Base-by-base conservation (phyloP, 2,797 vertebrate genomes). In the Melanotaenia pygmaea region DNA sequence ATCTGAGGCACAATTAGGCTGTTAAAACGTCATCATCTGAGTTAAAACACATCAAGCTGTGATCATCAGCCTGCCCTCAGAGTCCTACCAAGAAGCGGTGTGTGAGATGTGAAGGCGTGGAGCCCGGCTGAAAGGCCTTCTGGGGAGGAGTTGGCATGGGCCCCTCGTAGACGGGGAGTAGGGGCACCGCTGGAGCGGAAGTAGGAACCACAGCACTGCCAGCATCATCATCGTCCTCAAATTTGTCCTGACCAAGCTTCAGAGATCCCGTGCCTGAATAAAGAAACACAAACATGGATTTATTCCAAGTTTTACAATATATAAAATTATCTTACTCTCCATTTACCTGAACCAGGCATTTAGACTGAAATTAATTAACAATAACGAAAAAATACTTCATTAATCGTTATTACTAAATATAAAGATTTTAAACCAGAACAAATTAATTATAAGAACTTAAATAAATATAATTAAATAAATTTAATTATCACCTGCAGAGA, bases 11-110 rank as follows among this genome's bases (percentile, higher is more conserved):
- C 24, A 72, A 43, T 4, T 4, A 0, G 3, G 9, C 20, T 1
- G 24, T 73, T 57, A 72, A 0, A 8, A 34, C 8, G 10, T 6
- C n/a, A 4, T 9, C 8, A 14, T 6, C 16, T 4, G 12, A 10
- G 26, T 5, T 38, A 51, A 16, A 45, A 24, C 10, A 45, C 24
- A 12, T 5, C 24, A 35, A 14, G 24, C 3, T 40, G 45, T 16
- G 28, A 26, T 4, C 3, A 16, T 35, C 28, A 0, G 2, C 8
- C 8, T 4, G 28, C 18, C 45, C 13, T 30, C 35, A 5, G 26
- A 8, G n/a, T 38, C 85, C 89, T 91, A 98, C 97, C 97, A 99
- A 97, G 88, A 99, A 99, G 65, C 97, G 95, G 86, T 99, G 98
- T 20, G 93, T 95, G 81, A 99, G 97, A 45, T 99, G 96, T 0